These are phyloP conservation scores for Bucco capensis DNA, from an alignment of 2,113 vertebrate species.

Conservation along the genomic window DNA sequence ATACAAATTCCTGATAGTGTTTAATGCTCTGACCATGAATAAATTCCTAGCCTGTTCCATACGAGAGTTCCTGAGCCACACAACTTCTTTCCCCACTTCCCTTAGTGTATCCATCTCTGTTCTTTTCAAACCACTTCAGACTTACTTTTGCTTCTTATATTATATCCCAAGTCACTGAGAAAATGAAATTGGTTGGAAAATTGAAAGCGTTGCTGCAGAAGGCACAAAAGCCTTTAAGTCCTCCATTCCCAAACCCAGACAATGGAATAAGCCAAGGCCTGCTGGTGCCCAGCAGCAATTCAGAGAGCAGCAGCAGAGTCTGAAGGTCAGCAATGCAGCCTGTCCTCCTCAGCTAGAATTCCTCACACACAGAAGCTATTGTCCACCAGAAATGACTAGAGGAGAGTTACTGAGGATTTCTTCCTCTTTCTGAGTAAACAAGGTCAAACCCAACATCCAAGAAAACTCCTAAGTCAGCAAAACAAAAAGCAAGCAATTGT, in stretches of 20 bases:
- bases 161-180: background rate
- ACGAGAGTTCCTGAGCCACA: accelerated
- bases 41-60: background rate
- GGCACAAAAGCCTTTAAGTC: constrained; percentile 24
- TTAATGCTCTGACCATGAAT: background rate
- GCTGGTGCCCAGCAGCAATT: constrained; percentile 26
- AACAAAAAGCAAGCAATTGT: constrained; percentile 28
- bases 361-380: constrained; percentile 44
- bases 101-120: background rate
- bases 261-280: constrained; percentile 38
- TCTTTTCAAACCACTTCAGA: background rate
- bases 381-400: background rate
- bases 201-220: background rate
- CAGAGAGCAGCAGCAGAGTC: background rate
- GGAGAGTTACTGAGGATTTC: background rate
- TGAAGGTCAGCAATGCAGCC: constrained; percentile 52
- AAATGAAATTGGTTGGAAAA: background rate
- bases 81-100: accelerated
- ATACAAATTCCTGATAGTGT: background rate
- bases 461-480: constrained; percentile 4
- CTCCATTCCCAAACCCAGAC: background rate
- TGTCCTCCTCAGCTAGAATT: constrained; percentile 58
- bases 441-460: background rate
- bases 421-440: constrained; percentile 47
- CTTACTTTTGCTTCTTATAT: background rate